A percentile compares a stretch with the other conserved stretches of the same genome.
These are phyloP conservation scores for Rhineura floridana DNA, from an alignment of 2,113 vertebrate species.

Conservation along the genomic window DNA sequence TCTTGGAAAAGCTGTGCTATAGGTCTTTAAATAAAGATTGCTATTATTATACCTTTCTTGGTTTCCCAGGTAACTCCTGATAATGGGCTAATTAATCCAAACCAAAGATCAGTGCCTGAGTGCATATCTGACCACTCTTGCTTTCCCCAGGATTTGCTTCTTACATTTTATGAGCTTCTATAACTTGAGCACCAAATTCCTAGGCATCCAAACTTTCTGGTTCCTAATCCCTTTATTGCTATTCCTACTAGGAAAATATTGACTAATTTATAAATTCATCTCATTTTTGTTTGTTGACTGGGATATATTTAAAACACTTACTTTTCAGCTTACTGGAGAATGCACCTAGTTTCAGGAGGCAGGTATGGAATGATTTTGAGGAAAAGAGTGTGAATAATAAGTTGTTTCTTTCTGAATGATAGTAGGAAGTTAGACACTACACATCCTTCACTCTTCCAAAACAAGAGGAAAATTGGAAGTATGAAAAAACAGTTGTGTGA, in stretches of 20 bases:
- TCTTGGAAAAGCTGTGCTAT: background rate
- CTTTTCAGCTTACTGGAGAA: background rate
- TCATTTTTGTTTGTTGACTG: background rate
- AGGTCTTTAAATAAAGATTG: background rate
- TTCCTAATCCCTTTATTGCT: background rate
- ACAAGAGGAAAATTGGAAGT: background rate
- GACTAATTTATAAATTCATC: background rate
- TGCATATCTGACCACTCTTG: background rate
- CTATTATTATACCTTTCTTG: background rate
- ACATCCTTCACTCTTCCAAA: background rate
- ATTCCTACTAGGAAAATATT: background rate
- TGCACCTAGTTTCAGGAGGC: background rate
- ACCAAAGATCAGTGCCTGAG: background rate
- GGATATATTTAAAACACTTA: background rate
- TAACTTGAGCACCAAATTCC: background rate
- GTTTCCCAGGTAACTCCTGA: constrained; percentile 19
- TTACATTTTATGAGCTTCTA: background rate
- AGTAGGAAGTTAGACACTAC: background rate
- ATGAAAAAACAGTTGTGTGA: background rate
- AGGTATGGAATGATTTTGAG: background rate
- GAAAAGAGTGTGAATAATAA: background rate
- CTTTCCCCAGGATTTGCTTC: background rate
- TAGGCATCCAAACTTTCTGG: background rate
- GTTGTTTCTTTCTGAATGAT: background rate
- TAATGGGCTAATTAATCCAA: background rate